Conservation (phyloP, 2,797 vertebrate species). For the Orestias chungarensis region DNA sequence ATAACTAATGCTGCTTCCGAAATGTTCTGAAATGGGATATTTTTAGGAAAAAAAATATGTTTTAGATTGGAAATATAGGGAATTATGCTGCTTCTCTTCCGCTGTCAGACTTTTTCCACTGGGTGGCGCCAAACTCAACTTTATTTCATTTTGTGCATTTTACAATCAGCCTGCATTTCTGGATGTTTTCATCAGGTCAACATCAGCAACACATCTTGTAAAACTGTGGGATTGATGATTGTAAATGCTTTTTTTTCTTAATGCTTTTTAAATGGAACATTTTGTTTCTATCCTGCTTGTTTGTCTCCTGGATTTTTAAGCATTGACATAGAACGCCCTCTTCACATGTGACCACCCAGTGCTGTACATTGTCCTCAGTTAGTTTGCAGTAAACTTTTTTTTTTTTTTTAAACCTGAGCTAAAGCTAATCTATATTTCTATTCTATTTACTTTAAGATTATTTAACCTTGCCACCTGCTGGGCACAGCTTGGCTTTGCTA, state of each 20-base stretch:
- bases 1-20: background rate
- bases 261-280: no score
- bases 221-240: background rate
- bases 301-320: no score
- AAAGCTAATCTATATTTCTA: background rate
- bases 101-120: background rate
- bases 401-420: background rate
- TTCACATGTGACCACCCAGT: no score
- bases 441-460: background rate
- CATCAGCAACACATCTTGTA: background rate
- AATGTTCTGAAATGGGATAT: background rate
- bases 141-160: background rate
- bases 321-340: no score
- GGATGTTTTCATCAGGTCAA: background rate
- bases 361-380: background rate
- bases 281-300: no score
- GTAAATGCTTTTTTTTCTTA: background rate
- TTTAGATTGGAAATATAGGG: background rate
- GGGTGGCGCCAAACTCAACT: background rate
- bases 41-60: background rate
- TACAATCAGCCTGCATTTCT: background rate
- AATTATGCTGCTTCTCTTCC: rapidly evolving
- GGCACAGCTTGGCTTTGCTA: background rate
- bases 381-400: background rate
- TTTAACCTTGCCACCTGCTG: background rate